phyloP scores from a whole-genome alignment of 2,797 vertebrate species.

The Cygnus olor region DNA sequence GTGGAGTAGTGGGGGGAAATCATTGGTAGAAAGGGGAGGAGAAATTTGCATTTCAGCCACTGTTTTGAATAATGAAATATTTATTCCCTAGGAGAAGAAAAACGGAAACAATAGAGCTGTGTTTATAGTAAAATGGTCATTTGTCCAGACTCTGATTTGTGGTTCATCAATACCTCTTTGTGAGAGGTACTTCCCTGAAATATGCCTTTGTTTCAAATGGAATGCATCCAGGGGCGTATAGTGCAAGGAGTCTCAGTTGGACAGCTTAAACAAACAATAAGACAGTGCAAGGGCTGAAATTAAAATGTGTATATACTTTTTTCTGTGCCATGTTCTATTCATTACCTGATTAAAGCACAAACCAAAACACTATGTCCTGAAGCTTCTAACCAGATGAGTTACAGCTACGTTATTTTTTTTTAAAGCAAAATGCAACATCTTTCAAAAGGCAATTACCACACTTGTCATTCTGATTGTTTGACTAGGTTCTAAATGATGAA shows the following conservation, averaged over 20 bases:
- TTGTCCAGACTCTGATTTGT: slow-evolving; percentile 79
- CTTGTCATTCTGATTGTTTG: background rate
- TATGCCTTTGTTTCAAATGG: slow-evolving; percentile 79
- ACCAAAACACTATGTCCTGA: background rate
- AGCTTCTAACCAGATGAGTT: background rate
- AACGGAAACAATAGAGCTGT: slow-evolving; percentile 79
- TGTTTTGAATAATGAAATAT: slow-evolving; percentile 78
- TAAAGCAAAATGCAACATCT: background rate
- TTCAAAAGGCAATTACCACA: background rate
- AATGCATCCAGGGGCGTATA: slow-evolving; percentile 78
- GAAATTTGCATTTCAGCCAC: slow-evolving; percentile 42
- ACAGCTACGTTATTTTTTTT: background rate
- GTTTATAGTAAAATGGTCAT: slow-evolving; percentile 77
- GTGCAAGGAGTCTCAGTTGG: slow-evolving; percentile 72
- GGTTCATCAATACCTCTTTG: slow-evolving; percentile 83
- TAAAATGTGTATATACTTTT: slow-evolving; percentile 64
- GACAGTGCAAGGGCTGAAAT: slow-evolving; percentile 64
- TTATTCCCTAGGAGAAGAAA: slow-evolving; percentile 71
- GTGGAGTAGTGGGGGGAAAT: background rate
- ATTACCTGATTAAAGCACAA: slow-evolving; percentile 64
- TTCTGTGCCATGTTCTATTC: slow-evolving; percentile 62
- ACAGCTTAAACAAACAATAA: slow-evolving; percentile 73
- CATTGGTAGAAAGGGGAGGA: slow-evolving; percentile 29
- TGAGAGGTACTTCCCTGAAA: slow-evolving; percentile 76
- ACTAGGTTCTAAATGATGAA: background rate